Percentiles rank a stretch among this genome's conserved stretches.
phyloP scores from a whole-genome alignment of 2,113 vertebrate genomes.

The Pelmatolapia mariae region DNA sequence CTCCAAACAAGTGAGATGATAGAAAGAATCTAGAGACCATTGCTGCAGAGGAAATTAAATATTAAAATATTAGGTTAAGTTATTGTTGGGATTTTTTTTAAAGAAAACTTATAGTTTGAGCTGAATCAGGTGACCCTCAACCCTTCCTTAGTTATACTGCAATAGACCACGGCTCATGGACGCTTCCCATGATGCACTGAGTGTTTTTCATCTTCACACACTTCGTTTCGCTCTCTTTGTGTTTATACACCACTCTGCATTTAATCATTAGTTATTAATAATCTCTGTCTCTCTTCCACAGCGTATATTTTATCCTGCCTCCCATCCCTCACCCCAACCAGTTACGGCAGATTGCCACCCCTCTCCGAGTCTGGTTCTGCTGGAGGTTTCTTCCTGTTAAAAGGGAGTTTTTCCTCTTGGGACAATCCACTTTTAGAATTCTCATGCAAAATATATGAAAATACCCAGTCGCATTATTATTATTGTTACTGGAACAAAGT shows the following conservation, averaged over 20 bases:
- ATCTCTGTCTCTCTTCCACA: neutral
- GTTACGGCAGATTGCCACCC: neutral
- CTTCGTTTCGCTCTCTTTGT: neutral
- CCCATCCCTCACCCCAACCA: neutral
- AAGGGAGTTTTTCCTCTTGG: neutral
- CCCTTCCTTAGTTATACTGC: neutral
- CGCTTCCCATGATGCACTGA: neutral
- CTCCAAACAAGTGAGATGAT: neutral
- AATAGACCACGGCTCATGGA: neutral
- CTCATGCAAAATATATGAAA: neutral
- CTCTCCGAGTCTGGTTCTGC: neutral
- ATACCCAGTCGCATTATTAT: rapidly evolving
- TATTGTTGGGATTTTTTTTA: neutral
- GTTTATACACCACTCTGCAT: neutral
- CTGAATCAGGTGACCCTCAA: neutral
- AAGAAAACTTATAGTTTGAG: neutral
- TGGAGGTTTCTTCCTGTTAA: neutral
- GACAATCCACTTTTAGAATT: neutral
- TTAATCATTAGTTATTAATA: neutral
- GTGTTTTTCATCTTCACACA: neutral
- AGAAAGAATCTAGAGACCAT: neutral
- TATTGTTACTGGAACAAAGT: neutral
- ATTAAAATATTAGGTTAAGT: neutral
- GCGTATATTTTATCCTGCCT: neutral
- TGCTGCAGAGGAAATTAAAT: neutral